Percentiles rank a stretch among this genome's conserved stretches.
These are phyloP conservation scores for Eupithecia subumbrata DNA, from an alignment of 2,888 invertebrate species.

Conservation along the genomic window DNA sequence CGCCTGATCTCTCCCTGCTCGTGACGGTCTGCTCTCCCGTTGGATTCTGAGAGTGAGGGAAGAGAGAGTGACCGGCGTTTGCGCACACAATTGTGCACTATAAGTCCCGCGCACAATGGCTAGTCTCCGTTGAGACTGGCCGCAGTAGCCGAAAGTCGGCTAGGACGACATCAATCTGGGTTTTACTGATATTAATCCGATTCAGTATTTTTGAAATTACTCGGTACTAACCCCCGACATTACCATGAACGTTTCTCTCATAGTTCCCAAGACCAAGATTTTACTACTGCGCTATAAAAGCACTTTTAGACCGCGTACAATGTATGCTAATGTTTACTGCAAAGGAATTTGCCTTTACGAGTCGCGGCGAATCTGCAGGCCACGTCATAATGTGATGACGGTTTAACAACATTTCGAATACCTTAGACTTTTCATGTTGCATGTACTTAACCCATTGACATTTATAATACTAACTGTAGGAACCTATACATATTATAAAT, in stretches of 20 bases:
- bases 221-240: neutral
- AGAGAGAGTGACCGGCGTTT: neutral
- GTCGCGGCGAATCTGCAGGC: constrained; percentile 35
- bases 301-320: constrained; percentile 53
- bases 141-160: neutral
- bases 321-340: constrained; percentile 57
- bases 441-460: too few relatives aligned
- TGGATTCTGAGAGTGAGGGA: neutral
- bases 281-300: constrained; percentile 55
- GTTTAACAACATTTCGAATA: neutral
- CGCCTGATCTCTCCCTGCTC: neutral
- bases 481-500: too few relatives aligned
- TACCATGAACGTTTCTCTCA: constrained; percentile 10
- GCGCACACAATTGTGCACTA: neutral
- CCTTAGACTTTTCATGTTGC: neutral
- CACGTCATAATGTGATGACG: neutral
- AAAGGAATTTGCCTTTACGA: constrained; percentile 55
- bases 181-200: neutral
- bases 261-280: constrained; percentile 33
- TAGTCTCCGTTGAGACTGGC: neutral
- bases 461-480: too few relatives aligned
- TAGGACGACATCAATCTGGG: neutral
- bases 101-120: neutral
- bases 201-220: neutral
- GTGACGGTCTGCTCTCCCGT: neutral